A percentile compares a stretch with the other conserved stretches of the same genome.
phyloP scores from a whole-genome alignment of 2,113 vertebrate genomes.

The Cercocebus atys region DNA sequence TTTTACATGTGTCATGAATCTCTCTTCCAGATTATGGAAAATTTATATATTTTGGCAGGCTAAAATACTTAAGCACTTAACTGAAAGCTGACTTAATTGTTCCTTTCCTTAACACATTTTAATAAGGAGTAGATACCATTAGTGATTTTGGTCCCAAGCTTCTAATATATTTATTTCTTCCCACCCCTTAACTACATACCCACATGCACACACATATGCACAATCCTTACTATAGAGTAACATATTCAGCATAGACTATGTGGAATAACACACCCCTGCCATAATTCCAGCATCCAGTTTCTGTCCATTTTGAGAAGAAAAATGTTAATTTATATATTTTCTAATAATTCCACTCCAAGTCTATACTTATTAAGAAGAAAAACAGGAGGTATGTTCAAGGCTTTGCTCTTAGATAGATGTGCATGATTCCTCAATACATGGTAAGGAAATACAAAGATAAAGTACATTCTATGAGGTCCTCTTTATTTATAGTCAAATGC shows the following conservation, averaged over 20 bases:
- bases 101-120: slow-evolving; percentile 42
- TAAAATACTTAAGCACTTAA: neutral
- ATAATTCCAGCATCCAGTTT: neutral
- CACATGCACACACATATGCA: neutral
- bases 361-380: neutral
- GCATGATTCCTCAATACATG: neutral
- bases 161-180: slow-evolving; percentile 19
- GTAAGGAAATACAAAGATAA: neutral
- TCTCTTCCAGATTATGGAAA: neutral
- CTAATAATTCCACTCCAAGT: neutral
- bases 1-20: neutral
- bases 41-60: neutral
- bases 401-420: neutral
- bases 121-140: neutral
- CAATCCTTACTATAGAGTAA: neutral
- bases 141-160: neutral
- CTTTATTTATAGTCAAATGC: neutral
- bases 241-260: neutral
- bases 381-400: neutral
- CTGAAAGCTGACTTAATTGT: neutral
- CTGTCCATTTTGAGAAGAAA: slow-evolving; percentile 26
- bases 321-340: neutral
- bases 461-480: neutral
- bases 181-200: neutral
- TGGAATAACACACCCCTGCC: neutral